Base-by-base conservation (phyloP, 2,113 vertebrate species). In the Formicarius rufipectus region DNA sequence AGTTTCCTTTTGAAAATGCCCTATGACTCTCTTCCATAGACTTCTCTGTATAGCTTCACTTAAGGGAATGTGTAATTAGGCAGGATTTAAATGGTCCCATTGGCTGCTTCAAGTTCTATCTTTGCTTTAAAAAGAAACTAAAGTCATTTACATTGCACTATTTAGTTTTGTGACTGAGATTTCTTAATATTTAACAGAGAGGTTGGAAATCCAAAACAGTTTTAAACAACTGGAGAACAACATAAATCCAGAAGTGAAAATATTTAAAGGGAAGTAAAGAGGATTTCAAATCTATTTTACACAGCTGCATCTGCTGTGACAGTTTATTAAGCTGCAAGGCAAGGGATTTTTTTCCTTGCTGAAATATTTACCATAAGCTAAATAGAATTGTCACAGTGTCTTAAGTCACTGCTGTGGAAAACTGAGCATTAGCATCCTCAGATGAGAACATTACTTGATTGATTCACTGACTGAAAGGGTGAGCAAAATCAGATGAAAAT, bases 321-420 rank as follows among this genome's bases (percentile, higher is more conserved):
- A 69, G 78, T 96, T 96, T 95, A 94, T 96, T 96, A 96, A 95
- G 86, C 58, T 77, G 45, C 59, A 87, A 90, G 82, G 84, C 83
- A 85, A 96, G 52, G 30, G 60, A 68, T 42, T 55, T 93, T 93
- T 80, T 71, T 33, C 73, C 39, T 62, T 94, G 53, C 69, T 94
- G 91, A 97, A 95, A 97, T 96, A 97, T 97, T 96, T 98, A 95
- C 93, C 87, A 79, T 86, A 95, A 94, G 53, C 91, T 97, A 97
- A 97, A 97, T 58, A 89, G 81, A 97, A 97, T 91, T 96, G 89
- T 96, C 93, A 96, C 66, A 66, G 62, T 50, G 45, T 95, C 95
- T 97, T 84, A 80, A 84, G 88, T 84, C 83, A 95, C n/a, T 79
- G 53, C 77, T 13, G 13, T 74, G 67, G 88, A 94, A 97, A 97